Percentiles rank a stretch among this genome's conserved stretches.
Conservation (phyloP, 1,140 invertebrate genomes). For the Euura saliciscinereae region DNA sequence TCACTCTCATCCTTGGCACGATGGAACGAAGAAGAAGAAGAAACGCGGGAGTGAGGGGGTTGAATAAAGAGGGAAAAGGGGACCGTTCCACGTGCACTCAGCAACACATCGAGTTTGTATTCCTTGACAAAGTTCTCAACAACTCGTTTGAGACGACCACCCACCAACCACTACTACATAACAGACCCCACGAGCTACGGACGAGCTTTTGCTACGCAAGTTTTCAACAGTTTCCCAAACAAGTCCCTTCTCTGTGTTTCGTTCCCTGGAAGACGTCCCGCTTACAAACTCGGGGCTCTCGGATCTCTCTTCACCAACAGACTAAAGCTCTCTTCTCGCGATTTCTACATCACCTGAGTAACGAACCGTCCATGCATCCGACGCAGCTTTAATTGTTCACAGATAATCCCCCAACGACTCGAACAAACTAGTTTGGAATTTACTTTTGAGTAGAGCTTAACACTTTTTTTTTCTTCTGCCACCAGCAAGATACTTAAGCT, state of each 20-base stretch:
- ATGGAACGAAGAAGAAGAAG: no score
- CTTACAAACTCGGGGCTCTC: neutral
- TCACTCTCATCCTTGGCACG: constrained; percentile 1
- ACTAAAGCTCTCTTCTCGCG: no score
- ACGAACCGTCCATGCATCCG: no score
- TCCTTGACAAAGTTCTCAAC: constrained; percentile 36
- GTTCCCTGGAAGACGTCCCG: neutral
- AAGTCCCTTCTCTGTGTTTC: neutral
- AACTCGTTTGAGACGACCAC: constrained; percentile 36
- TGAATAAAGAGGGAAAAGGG: constrained; percentile 6
- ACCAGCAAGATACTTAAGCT: no score
- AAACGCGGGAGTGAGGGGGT: neutral
- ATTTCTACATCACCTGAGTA: no score
- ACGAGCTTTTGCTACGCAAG: constrained; percentile 18
- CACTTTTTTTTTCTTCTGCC: no score
- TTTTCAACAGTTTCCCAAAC: constrained; percentile 26
- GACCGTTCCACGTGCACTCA: constrained; percentile 17
- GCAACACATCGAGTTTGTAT: constrained; percentile 31
- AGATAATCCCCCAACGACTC: no score
- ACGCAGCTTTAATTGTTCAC: no score
- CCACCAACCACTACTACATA: neutral
- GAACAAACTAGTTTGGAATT: no score
- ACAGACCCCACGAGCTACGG: constrained; percentile 26
- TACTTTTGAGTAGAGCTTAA: no score
- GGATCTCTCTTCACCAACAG: neutral